phyloP scores from a whole-genome alignment of 2,888 invertebrate genomes.

The Papilio protenor region DNA sequence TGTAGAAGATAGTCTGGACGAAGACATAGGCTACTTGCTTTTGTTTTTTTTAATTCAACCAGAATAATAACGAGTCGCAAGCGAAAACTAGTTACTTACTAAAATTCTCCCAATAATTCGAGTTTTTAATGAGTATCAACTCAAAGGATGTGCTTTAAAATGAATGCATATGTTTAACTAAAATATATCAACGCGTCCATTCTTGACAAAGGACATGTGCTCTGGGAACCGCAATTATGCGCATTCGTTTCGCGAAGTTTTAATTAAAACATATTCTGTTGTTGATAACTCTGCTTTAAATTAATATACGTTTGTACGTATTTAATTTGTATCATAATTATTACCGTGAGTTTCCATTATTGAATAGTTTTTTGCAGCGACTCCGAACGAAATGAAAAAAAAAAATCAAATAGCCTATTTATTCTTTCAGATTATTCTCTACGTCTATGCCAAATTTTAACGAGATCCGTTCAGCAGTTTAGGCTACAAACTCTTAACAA shows the following conservation, averaged over 20 bases:
- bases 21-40: too few relatives aligned
- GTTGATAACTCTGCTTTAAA: conserved; percentile 30
- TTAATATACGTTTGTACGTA: conserved; percentile 21
- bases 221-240: conserved; percentile 23
- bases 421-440: too few relatives aligned
- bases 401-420: too few relatives aligned
- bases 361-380: background rate
- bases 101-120: background rate
- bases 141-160: background rate
- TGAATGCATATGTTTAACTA: background rate
- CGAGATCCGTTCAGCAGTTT: too few relatives aligned
- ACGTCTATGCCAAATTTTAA: too few relatives aligned
- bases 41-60: too few relatives aligned
- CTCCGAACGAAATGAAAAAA: too few relatives aligned
- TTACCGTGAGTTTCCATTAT: background rate
- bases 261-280: conserved; percentile 39
- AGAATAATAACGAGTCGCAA: too few relatives aligned
- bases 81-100: too few relatives aligned
- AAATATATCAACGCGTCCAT: background rate
- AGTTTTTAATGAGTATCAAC: background rate
- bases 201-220: background rate
- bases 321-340: background rate
- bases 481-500: too few relatives aligned
- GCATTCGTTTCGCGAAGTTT: conserved; percentile 37
- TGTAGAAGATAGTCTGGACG: too few relatives aligned